Base-by-base conservation (phyloP, 2,888 invertebrate species). In the Hofmannophila pseudospretella region DNA sequence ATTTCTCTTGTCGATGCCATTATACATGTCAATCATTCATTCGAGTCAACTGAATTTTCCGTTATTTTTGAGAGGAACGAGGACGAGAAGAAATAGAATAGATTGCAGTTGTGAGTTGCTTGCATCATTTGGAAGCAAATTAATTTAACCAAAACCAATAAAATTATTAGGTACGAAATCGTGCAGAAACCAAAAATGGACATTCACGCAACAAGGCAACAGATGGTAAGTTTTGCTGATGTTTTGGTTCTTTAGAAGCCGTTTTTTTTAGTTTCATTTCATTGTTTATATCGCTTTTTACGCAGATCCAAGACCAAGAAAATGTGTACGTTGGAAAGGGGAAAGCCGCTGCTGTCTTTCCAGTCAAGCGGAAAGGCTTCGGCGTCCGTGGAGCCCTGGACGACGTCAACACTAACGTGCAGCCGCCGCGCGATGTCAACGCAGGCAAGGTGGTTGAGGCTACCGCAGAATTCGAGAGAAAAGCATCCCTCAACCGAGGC, bases 321-420 rank as follows among this genome's bases (percentile, higher is more conserved):
- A 85, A 86, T 51, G 45, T 72, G 3, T 67, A 72, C 40, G 68
- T 54, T 3, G 34, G 51, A 4, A 78, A 72, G 54, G 76, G 71
- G 8, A 80, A 82, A 52, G 49, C 50, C 32, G 70, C 66, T 44
- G 47, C 60, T 32, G 49, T 47, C 8, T 34, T 73, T 36, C 67
- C 77, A 3, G 47, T 54, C 0, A 84, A 80, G 43, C 70, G 68
- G 7, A 69, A 65, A 46, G 80, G 76, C 3, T 47, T 75, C 42
- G 47, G 59, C 7, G 59, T 69, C 23, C 75, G 86, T 10, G 84
- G 85, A 9, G 82, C 76, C 26, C 58, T 88, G 19, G 85, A 82
- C 7, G 88, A 87, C 44, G 52, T 86, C 26, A 80, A 75, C 42
- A 67, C 72, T 1, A 87, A 88, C 52, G 65, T 79, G 2, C 77